Evolutionary conservation across 2,113 vertebrate genomes (phyloP).

Genomic region (Corythaixoides concolor): DNA sequence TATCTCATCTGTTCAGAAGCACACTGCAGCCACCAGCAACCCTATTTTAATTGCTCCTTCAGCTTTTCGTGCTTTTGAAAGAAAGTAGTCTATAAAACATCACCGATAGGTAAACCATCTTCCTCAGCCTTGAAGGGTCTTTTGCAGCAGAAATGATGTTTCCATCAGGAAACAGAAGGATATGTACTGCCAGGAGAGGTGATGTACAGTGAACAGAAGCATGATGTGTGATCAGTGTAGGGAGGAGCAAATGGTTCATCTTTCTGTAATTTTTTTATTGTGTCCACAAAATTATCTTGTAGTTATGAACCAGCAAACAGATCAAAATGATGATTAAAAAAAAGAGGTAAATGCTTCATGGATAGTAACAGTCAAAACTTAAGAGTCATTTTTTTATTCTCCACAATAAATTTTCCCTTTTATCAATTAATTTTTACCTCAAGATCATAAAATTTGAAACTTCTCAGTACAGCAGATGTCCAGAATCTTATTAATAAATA

Average conservation of each 20-base stretch:
- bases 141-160: neutral
- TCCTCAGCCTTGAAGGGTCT: neutral
- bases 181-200: neutral
- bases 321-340: neutral
- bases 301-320: neutral
- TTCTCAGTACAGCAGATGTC: neutral
- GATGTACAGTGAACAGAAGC: neutral
- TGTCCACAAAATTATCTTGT: neutral
- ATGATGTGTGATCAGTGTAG: neutral
- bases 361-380: neutral
- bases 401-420: neutral
- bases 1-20: neutral
- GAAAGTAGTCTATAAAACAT: neutral
- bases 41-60: neutral
- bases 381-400: neutral
- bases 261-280: neutral
- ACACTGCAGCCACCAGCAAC: neutral
- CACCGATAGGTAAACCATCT: neutral
- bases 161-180: neutral
- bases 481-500: neutral
- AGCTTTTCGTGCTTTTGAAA: neutral
- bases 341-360: neutral
- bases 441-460: neutral
- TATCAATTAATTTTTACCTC: neutral
- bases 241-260: neutral